Evolutionary conservation across 30 jellyfish, hydroid and myxozoan species (phyloP).

Genomic region (Aurelia sp.): DNA sequence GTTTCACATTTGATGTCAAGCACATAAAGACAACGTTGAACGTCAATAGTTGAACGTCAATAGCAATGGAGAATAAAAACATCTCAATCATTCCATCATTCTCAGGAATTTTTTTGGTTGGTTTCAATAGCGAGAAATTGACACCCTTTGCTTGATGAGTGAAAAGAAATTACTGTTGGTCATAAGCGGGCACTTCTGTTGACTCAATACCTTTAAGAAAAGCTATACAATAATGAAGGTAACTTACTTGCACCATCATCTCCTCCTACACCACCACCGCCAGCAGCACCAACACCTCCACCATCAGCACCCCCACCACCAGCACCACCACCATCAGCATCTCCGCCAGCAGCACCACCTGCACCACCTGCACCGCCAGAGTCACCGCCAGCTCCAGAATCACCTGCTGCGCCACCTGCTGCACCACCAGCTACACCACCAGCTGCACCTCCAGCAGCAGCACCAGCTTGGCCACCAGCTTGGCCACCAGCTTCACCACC

Average conservation of each 20-base stretch:
- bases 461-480: conserved; percentile 54
- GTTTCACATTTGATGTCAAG: too few relatives aligned
- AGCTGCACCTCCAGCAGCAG: conserved; percentile 56
- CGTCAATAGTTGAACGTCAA: too few relatives aligned
- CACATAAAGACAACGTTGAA: too few relatives aligned
- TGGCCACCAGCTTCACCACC: conserved; percentile 38
- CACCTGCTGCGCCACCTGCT: conserved; percentile 55
- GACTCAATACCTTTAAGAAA: too few relatives aligned
- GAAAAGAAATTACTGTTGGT: too few relatives aligned
- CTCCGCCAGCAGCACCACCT: conserved; percentile 52
- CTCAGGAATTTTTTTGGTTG: too few relatives aligned
- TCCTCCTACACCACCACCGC: not conserved
- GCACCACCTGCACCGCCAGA: conserved; percentile 50
- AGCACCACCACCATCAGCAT: conserved; percentile 45
- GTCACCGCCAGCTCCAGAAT: conserved; percentile 63
- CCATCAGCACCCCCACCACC: conserved; percentile 35
- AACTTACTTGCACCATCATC: conserved; percentile 12
- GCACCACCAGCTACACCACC: conserved; percentile 55
- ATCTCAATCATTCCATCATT: too few relatives aligned
- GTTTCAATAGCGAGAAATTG: too few relatives aligned
- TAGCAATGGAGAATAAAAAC: too few relatives aligned
- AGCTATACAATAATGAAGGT: not conserved
- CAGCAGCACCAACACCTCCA: conserved; percentile 27
- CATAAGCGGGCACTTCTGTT: too few relatives aligned
- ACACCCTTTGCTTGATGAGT: too few relatives aligned